phyloP scores from a whole-genome alignment of 35 echinoderm and acorn worm genomes.

The Apostichopus californicus region DNA sequence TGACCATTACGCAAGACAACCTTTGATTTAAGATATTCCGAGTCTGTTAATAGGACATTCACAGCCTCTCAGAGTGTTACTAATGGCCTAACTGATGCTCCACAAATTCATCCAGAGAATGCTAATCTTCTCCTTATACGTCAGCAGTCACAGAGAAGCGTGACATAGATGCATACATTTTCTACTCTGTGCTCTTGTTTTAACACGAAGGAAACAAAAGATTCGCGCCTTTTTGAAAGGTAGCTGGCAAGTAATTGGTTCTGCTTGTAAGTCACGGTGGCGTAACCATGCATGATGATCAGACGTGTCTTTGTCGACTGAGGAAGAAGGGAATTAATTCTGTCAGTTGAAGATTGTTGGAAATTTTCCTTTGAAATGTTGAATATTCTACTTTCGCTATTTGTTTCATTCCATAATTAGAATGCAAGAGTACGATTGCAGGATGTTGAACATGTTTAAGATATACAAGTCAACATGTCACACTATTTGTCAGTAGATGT shows the following conservation, averaged over 20 bases:
- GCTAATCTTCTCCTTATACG: not conserved
- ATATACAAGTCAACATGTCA: no score
- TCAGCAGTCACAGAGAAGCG: not conserved
- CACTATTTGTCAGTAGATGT: no score
- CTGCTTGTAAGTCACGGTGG: not conserved
- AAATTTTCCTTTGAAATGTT: no score
- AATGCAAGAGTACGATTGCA: no score
- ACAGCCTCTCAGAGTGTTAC: not conserved
- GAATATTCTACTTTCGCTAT: no score
- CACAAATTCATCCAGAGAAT: not conserved
- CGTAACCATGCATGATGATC: not conserved
- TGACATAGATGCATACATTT: conserved; percentile 15
- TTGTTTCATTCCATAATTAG: no score
- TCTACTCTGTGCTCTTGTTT: not conserved
- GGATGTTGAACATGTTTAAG: no score
- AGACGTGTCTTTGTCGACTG: not conserved
- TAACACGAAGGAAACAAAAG: not conserved
- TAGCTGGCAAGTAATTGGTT: not conserved
- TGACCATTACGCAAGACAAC: not conserved
- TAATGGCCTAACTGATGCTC: conserved; percentile 2
- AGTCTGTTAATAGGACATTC: not conserved
- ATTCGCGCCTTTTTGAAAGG: not conserved
- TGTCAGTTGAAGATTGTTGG: no score
- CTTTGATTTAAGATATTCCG: not conserved
- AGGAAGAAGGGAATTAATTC: not conserved